These are phyloP conservation scores for Prostheceraeus crozeri DNA, from an alignment of 2,888 invertebrate species.

Conservation along the genomic window DNA sequence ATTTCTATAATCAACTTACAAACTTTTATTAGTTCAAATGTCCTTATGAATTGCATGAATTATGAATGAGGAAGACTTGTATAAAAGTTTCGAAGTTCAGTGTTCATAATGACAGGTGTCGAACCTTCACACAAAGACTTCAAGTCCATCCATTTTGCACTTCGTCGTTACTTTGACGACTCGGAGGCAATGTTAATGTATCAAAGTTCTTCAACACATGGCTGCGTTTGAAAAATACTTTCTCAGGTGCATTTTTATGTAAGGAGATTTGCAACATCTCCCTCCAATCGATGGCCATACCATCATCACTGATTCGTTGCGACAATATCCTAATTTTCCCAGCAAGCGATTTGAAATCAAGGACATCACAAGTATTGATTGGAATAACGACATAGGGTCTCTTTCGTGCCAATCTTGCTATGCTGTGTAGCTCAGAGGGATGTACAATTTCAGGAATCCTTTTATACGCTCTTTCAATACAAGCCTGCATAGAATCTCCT, in stretches of 20 bases:
- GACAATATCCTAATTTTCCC: background rate
- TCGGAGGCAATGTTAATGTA: slow-evolving; percentile 9
- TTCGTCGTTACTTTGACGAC: no score
- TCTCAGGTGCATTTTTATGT: background rate
- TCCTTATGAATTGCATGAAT: no score
- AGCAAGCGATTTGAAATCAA: background rate
- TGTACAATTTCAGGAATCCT: background rate
- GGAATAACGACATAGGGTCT: background rate
- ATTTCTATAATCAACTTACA: no score
- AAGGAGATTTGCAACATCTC: background rate
- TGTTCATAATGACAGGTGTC: no score
- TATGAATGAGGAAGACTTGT: no score
- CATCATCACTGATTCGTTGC: background rate
- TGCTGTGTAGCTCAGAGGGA: no score
- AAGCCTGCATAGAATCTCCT: slow-evolving; percentile 1
- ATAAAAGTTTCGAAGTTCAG: no score
- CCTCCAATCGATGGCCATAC: background rate
- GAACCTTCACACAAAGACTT: no score
- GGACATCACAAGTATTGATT: background rate
- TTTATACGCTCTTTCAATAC: slow-evolving; percentile 17
- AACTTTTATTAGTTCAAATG: no score
- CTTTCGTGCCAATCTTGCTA: no score
- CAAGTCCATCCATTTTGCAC: no score
- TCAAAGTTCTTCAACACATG: slow-evolving; percentile 1
- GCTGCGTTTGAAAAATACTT: slow-evolving; percentile 5